These are phyloP conservation scores for Coelinius sp. DNA, from an alignment of 2,888 invertebrate genomes.

Conservation along the genomic window DNA sequence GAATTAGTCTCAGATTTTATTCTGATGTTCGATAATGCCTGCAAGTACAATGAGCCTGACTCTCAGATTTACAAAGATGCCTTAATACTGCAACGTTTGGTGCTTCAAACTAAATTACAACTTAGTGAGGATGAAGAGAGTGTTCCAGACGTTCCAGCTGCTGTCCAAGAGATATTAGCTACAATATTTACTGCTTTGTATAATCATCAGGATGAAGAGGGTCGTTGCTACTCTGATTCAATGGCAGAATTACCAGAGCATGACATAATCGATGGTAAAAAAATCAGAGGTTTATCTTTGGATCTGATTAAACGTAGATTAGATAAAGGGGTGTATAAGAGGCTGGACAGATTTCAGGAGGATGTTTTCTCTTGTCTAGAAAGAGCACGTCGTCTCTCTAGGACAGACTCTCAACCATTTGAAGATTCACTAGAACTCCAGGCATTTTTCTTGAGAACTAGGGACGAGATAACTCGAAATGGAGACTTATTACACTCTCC, in stretches of 20 bases:
- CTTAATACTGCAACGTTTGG: slow-evolving; percentile 90
- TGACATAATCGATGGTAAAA: slow-evolving; percentile 78
- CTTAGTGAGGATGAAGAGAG: slow-evolving; percentile 88
- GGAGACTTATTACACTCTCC: slow-evolving; percentile 88
- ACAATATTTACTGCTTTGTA: slow-evolving; percentile 94
- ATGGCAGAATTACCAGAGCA: slow-evolving; percentile 94
- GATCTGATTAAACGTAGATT: slow-evolving; percentile 94
- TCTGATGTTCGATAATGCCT: slow-evolving; percentile 96
- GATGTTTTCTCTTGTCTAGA: slow-evolving; percentile 96
- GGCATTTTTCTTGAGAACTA: slow-evolving; percentile 86
- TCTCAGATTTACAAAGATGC: slow-evolving; percentile 98
- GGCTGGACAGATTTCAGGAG: slow-evolving; percentile 96
- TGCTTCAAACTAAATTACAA: slow-evolving; percentile 92
- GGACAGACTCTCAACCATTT: slow-evolving; percentile 95
- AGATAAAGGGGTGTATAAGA: slow-evolving; percentile 91
- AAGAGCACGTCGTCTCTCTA: slow-evolving; percentile 86
- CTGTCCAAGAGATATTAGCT: slow-evolving; percentile 91
- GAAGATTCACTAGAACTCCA: slow-evolving; percentile 96
- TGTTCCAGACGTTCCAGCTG: slow-evolving; percentile 90
- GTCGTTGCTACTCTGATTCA: slow-evolving; percentile 96
- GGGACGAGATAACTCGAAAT: slow-evolving; percentile 81
- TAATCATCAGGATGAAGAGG: slow-evolving; percentile 97
- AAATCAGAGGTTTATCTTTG: slow-evolving; percentile 86
- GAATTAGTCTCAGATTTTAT: slow-evolving; percentile 91
- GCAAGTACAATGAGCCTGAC: slow-evolving; percentile 97